Evolutionary conservation across 1,140 invertebrate species (phyloP), one percentile per base, ranked within the genome.

Genomic region (Chlorops oryzae): DNA sequence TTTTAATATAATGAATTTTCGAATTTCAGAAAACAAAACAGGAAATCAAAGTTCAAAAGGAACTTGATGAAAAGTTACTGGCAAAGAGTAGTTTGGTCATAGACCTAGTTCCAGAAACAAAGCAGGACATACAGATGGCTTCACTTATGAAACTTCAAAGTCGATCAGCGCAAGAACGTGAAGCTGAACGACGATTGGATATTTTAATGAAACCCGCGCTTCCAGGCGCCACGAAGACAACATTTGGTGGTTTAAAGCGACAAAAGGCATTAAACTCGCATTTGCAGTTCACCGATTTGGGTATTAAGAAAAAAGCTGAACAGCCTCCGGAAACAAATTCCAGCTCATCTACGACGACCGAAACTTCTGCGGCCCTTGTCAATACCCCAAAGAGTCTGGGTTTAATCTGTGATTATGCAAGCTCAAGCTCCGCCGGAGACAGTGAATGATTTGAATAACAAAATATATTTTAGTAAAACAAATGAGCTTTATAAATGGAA

Each of bases 51-150:
- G 78, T 77, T 21, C 76, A 80, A 52, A 77, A 83, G 61, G 76
- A 78, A 12, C 75, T 79, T 50, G 88, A 95, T 66, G 79, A 82
- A 47, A 72, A 78, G 22, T 73, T 95, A n/a, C 71, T 92, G 44
- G 80, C 81, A 42, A 93, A 86, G 67, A 83, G 81, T 35, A 88
- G 87, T 22, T 72, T 96, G 3, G 80, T 87, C 61, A 88, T 96
- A 47, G 70, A 78, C 34, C 74, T 95, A 15, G 70, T 94, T 2
- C 81, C 84, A 4, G 91, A 95, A 74, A 76, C 78, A 27, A 80
- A 84, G 54, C 86, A 92, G 53, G 92, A 95, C 62, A 75, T 80
- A 41, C 82, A 83, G 69, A 75, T 92, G 65, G 91, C 91, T 1
- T 79, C 82, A 3, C 73, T 94, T 18, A 75, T 94, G 39, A 80